Conservation (phyloP, 37 sponge, comb jelly and placozoan genomes). For the Corticium candelabrum region DNA sequence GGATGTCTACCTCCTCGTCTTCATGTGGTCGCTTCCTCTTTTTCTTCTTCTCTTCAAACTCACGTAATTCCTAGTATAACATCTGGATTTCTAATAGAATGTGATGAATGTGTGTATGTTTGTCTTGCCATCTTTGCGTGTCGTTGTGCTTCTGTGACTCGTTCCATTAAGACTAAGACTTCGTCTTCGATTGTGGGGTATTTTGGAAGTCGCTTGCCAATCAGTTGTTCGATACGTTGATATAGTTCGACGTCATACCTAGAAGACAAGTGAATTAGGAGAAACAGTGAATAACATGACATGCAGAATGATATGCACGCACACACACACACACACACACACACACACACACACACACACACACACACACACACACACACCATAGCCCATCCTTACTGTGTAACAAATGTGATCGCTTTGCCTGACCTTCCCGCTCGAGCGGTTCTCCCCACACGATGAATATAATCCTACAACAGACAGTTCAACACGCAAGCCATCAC, state of each 20-base stretch:
- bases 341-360: constrained; percentile 12
- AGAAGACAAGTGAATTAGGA: too few species aligned
- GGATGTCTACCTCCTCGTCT: too few species aligned
- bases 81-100: too few species aligned
- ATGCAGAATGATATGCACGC: background rate
- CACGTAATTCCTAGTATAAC: too few species aligned
- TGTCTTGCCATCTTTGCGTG: constrained; percentile 86
- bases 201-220: constrained; percentile 84
- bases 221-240: constrained; percentile 89
- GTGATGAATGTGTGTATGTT: too few species aligned
- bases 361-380: constrained; percentile 5
- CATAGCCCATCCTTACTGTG: constrained; percentile 48
- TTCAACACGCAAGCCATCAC: background rate
- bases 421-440: constrained; percentile 94
- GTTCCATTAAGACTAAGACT: constrained; percentile 82
- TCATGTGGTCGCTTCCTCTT: too few species aligned
- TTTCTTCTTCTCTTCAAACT: too few species aligned
- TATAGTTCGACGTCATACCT: constrained; percentile 97
- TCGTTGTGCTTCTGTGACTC: constrained; percentile 91
- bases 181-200: constrained; percentile 88
- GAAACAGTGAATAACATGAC: background rate
- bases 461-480: constrained; percentile 66
- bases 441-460: constrained; percentile 95
- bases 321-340: constrained; percentile 10
- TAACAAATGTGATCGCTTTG: constrained; percentile 86